These are phyloP conservation scores for Tangara arthus DNA, from an alignment of 2,797 vertebrate genomes.

Conservation along the genomic window DNA sequence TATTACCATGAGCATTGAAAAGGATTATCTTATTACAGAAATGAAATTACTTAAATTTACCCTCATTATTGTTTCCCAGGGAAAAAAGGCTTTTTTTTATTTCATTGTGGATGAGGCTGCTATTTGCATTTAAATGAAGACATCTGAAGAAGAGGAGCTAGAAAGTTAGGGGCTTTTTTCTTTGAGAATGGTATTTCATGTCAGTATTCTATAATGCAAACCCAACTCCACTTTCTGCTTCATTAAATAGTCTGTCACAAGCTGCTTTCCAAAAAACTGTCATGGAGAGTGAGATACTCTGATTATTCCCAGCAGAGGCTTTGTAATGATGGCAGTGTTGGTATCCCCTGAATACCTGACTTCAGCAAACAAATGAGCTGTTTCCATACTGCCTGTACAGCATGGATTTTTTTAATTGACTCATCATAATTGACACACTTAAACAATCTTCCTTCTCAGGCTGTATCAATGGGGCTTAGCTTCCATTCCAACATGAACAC, in stretches of 20 bases:
- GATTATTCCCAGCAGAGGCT: conserved; percentile 12
- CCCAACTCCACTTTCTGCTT: not conserved
- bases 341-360: not conserved
- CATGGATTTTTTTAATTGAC: not conserved
- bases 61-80: conserved; percentile 45
- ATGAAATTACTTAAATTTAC: conserved; percentile 40
- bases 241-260: conserved; percentile 20
- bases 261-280: not conserved
- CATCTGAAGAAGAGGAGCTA: conserved; percentile 46
- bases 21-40: conserved; percentile 31
- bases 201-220: not conserved
- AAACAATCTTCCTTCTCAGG: not conserved
- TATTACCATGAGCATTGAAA: not conserved
- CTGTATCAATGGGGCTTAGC: not conserved
- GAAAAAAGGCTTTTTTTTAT: not conserved
- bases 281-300: not conserved
- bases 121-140: conserved; percentile 72
- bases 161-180: not conserved
- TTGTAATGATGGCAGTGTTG: not conserved
- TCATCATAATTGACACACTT: not conserved
- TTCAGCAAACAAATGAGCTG: not conserved
- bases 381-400: not conserved
- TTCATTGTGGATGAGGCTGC: conserved; percentile 29
- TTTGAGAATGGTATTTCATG: conserved; percentile 44
- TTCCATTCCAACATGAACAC: not conserved